These are phyloP conservation scores for Thinocorus orbignyianus DNA, from an alignment of 2,113 vertebrate genomes.

Conservation along the genomic window DNA sequence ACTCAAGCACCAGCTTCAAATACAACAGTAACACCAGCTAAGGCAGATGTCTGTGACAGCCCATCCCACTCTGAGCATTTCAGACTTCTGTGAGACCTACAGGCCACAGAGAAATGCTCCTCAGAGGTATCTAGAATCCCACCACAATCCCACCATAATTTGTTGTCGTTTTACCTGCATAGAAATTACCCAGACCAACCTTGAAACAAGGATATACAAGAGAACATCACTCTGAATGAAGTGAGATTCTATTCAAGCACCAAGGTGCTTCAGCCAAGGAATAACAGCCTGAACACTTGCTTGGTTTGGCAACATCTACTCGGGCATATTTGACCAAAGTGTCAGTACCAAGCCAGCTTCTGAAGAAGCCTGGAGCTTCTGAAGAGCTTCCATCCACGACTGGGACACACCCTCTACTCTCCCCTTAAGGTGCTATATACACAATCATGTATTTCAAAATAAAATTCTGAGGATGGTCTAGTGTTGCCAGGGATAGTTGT, in stretches of 20 bases:
- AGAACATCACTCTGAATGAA: background rate
- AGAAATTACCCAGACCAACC: background rate
- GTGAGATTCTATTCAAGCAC: background rate
- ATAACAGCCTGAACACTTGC: background rate
- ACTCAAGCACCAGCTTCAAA: background rate
- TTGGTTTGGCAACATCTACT: background rate
- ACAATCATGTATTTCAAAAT: background rate
- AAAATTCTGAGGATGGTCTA: background rate
- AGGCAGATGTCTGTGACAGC: background rate
- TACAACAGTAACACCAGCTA: background rate
- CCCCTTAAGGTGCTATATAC: background rate
- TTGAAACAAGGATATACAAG: background rate
- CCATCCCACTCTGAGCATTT: background rate
- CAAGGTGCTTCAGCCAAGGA: background rate
- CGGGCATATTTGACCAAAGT: background rate
- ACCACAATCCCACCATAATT: too few species aligned
- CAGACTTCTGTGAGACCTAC: background rate
- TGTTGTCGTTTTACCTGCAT: background rate
- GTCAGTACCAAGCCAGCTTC: background rate
- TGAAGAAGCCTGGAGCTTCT: background rate
- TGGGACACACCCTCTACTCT: background rate
- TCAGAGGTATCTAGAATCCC: background rate
- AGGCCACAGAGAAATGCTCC: background rate
- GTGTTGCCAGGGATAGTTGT: background rate
- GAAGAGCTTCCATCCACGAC: background rate